Base-by-base conservation (phyloP, 2,797 vertebrate genomes). In the Notamacropus eugenii region DNA sequence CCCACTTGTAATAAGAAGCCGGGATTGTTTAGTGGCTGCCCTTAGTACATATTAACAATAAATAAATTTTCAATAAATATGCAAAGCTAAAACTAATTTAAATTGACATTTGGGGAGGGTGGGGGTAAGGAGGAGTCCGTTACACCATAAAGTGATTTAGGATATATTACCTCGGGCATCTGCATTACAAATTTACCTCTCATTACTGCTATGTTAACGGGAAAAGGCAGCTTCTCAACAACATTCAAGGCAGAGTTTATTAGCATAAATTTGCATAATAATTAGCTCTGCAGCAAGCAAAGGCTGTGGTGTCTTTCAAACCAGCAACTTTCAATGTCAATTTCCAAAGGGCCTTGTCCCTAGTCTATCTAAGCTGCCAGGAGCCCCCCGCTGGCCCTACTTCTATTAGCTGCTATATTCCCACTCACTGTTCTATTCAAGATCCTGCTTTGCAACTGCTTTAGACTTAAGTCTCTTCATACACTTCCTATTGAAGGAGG, bases 231-330 rank as follows among this genome's bases (percentile, higher is more conserved):
- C 98, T 98, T 98, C 98, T 98, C 98, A 97, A 98, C 98, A 98
- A 98, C 98, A 98, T 98, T 98, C 98, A 96, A 99, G 98, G 98
- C 99, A 98, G 98, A 96, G 98, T 98, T 98, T 98, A 99, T 99
- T 99, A 99, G 98, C 98, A 99, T 99, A 98, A 93, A 99, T 99
- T 98, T 99, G 99, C 99, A 99, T 99, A 98, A 98, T 98, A 99
- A 99, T 98, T 98, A 98, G 98, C 98, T 98, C 98, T 97, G 98
- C 98, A 98, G 97, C 98, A 98, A 97, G 98, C 98, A 97, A 98
- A 98, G 97, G 97, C 98, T 98, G 98, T 97, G 67, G 55, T 98
- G 98, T 98, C 99, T 99, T 99, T 99, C 98, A 98, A 97, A 98
- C 97, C 98, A 96, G 97, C 98, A 98, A 98, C 98, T 98, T 98